These are phyloP conservation scores for Patella pellucida DNA, from an alignment of 2,888 invertebrate species.

Conservation along the genomic window DNA sequence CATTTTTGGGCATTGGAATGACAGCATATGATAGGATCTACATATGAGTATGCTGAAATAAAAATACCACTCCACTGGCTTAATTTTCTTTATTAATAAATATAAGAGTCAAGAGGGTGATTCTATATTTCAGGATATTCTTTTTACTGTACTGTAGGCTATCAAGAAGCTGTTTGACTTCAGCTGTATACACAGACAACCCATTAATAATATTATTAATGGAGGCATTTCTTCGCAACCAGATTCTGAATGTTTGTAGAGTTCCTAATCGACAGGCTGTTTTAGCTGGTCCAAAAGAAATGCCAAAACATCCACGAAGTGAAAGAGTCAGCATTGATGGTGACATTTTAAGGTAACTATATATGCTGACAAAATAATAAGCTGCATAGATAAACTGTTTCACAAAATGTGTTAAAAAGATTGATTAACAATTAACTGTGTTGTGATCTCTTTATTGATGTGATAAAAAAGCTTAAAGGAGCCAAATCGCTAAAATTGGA, in stretches of 20 bases:
- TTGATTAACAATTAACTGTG: neutral
- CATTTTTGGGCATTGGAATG: no score
- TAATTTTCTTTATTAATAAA: no score
- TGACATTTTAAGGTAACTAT: conserved; percentile 61
- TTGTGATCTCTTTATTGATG: neutral
- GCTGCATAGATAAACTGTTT: neutral
- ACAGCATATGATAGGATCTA: no score
- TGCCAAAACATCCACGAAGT: conserved; percentile 47
- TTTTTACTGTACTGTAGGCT: no score
- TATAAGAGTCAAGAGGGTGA: no score
- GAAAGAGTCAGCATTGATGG: conserved; percentile 61
- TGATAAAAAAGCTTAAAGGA: no score
- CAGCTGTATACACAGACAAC: no score
- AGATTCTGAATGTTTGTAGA: conserved; percentile 49
- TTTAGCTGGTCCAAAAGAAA: conserved; percentile 32
- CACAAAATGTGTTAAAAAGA: neutral
- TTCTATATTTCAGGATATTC: no score
- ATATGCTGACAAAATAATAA: neutral
- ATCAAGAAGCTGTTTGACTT: no score
- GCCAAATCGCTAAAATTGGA: no score
- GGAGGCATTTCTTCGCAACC: conserved; percentile 34
- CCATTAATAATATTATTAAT: conserved; percentile 6
- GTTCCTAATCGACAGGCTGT: conserved; percentile 38
- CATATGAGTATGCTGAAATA: no score
- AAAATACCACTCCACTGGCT: no score